A percentile compares a stretch with the other conserved stretches of the same genome.
phyloP scores from a whole-genome alignment of 2,113 vertebrate genomes.

The Collichthys lucidus region DNA sequence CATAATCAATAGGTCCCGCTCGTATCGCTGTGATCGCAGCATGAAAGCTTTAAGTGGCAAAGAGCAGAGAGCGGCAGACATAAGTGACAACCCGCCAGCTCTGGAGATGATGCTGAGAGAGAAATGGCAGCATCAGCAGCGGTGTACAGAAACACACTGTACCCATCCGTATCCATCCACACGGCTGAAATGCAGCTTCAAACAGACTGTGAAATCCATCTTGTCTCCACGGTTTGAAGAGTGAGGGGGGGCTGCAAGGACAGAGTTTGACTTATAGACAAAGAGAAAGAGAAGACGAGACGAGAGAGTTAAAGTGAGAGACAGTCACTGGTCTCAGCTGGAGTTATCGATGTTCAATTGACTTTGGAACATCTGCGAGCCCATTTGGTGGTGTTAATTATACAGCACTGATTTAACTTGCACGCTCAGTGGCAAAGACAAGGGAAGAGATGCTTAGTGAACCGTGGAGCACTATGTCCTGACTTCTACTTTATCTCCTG shows the following conservation, averaged over 20 bases:
- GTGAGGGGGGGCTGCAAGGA: background rate
- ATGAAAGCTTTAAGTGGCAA: slow-evolving; percentile 44
- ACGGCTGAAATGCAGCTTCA: slow-evolving; percentile 63
- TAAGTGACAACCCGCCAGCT: slow-evolving; percentile 46
- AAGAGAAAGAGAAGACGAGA: slow-evolving; percentile 5
- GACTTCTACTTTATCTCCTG: slow-evolving; percentile 45
- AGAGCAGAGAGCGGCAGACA: slow-evolving; percentile 40
- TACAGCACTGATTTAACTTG: slow-evolving; percentile 64
- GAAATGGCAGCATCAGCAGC: slow-evolving; percentile 53
- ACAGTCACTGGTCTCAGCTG: slow-evolving; percentile 62
- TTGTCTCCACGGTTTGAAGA: slow-evolving; percentile 15
- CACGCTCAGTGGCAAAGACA: slow-evolving; percentile 41
- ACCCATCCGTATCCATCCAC: slow-evolving; percentile 55
- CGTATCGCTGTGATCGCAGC: slow-evolving; percentile 31
- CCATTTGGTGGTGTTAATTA: slow-evolving; percentile 72
- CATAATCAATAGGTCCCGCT: slow-evolving; percentile 18
- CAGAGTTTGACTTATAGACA: slow-evolving; percentile 26
- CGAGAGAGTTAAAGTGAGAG: slow-evolving; percentile 12
- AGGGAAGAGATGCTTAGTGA: slow-evolving; percentile 37
- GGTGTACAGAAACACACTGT: slow-evolving; percentile 36
- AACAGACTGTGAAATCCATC: slow-evolving; percentile 74
- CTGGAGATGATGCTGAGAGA: slow-evolving; percentile 44
- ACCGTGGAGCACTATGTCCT: slow-evolving; percentile 38
- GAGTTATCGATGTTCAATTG: slow-evolving; percentile 78
- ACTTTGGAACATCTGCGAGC: slow-evolving; percentile 74